Base-by-base conservation (phyloP, 35 echinoderm and acorn worm species). In the Amphiura filiformis region DNA sequence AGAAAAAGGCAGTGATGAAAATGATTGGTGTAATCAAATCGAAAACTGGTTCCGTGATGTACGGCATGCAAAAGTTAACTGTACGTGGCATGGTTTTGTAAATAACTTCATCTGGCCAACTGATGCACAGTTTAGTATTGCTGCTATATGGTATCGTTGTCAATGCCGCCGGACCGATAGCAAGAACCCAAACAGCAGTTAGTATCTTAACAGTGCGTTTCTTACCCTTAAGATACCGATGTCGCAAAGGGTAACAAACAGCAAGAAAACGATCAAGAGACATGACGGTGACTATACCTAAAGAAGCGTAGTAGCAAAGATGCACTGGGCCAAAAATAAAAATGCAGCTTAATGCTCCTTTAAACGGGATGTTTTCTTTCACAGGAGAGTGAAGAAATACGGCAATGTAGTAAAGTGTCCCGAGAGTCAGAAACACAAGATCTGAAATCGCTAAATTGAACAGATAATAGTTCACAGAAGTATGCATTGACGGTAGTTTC, bases 361-460 rank as follows among this genome's bases (percentile, higher is more conserved):
- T 82, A n/a, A 40, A 84, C 15, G 26, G 52, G 13, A 76, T 36
- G 32, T 37, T 20, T 37, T 65, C 30, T 61, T 37, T 15, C 12
- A 90, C 40, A 23, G 32, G 84, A 0, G 78, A 70, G 20, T 23
- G 28, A 1, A 90, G 23, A 12, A 85, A 86, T 22, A 52, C 33
- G 34, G 35, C 34, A 40, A 80, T 70, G 32, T 81, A 87, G 65
- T 80, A 77, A 17, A 77, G 40, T 13, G 61, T 80, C 31, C 47
- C 49, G 31, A 90, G 26, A 1, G 64, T 31, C 7, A 95, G 75
- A 36, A 44, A 91, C 1, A 84, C 39, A 1, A 78, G 0, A 79
- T 95, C 93, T 36, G 93, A 89, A 34, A 91, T 57, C 0, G 89
- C 93, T n/a, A 95, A 82, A 57, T 91, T 91, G 37, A 91, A 75